Evolutionary conservation across 2,797 vertebrate genomes (phyloP), one percentile per base, ranked within the genome.

Genomic region (Tolypeutes matacus): DNA sequence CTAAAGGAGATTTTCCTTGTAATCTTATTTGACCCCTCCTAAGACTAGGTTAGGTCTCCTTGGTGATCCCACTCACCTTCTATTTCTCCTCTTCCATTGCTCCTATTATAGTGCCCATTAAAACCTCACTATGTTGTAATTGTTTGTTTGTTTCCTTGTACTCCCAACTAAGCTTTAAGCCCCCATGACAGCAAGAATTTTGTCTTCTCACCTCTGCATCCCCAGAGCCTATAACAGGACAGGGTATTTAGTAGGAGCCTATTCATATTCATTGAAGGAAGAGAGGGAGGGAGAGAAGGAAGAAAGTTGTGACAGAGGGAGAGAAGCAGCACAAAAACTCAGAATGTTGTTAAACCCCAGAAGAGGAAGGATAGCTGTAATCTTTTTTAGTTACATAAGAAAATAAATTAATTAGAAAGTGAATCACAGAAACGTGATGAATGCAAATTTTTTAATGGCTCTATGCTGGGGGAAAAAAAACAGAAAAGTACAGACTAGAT

Each of bases 381-480:
- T 89, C 39, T 56, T 91, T 92, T 21, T 92, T 21, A 65, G 25
- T 62, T 65, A 13, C 18, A 4, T 51, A 64, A 86, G 29, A 56
- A 76, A 75, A 58, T 77, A 56, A 86, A 70, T 65, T 78, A 51
- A 60, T 78, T 31, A 82, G 23, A 94, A 84, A 93, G 36, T 39
- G 75, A 93, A 77, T 67, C 42, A 88, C 39, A 94, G 77, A 72
- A 42, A 29, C 39, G 8, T 62, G 77, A 67, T 67, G 62, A 84
- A 84, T 27, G 23, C 13, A 76, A 89, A 58, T 17, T 77, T 89
- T 64, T 51, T 89, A 86, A 83, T 46, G 23, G 10, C 21, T 95
- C 84, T 67, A 42, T 69, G 17, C 36, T 53, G 3, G 17, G 23
- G 17, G 13, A 18, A 23, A 58, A 6, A 58, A 64, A 7, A 62